These are phyloP conservation scores for Xiphophorus maculatus DNA, from an alignment of 2,113 vertebrate genomes.

Conservation along the genomic window DNA sequence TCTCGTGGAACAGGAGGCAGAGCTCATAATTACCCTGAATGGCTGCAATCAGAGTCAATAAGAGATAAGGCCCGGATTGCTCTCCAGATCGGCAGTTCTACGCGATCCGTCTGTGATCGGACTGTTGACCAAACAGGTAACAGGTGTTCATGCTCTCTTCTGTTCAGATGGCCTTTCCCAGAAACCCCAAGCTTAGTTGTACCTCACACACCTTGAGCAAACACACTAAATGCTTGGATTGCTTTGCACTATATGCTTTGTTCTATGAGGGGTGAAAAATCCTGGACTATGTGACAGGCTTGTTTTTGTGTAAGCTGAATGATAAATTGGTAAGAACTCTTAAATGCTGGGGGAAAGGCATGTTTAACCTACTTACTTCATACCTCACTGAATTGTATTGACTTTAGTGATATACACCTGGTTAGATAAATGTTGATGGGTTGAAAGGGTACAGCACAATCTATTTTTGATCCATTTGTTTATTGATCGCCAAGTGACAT, in stretches of 20 bases:
- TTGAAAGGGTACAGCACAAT: slow-evolving; percentile 9
- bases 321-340: slow-evolving; percentile 48
- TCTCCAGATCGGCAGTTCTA: slow-evolving; percentile 59
- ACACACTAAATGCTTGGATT: slow-evolving; percentile 63
- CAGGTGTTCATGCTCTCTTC: slow-evolving; percentile 65
- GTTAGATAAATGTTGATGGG: slow-evolving; percentile 18
- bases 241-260: slow-evolving; percentile 58
- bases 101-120: slow-evolving; percentile 44
- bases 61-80: slow-evolving; percentile 69
- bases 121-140: slow-evolving; percentile 74
- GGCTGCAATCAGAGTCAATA: slow-evolving; percentile 73
- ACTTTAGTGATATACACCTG: slow-evolving; percentile 38
- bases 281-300: slow-evolving; percentile 38
- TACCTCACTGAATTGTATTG: slow-evolving; percentile 47
- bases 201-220: slow-evolving; percentile 66
- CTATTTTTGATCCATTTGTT: slow-evolving; percentile 22
- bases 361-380: slow-evolving; percentile 40
- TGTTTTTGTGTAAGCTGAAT: slow-evolving; percentile 24
- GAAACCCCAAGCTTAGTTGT: slow-evolving; percentile 27
- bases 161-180: slow-evolving; percentile 59
- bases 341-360: slow-evolving; percentile 37
- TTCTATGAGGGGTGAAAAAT: slow-evolving; percentile 28
- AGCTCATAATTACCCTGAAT: slow-evolving; percentile 66
- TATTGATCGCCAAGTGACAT: slow-evolving; percentile 33
- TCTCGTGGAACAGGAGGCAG: slow-evolving; percentile 47